These are phyloP conservation scores for Matsumyia berberina DNA, from an alignment of 2,888 invertebrate genomes.

Conservation along the genomic window DNA sequence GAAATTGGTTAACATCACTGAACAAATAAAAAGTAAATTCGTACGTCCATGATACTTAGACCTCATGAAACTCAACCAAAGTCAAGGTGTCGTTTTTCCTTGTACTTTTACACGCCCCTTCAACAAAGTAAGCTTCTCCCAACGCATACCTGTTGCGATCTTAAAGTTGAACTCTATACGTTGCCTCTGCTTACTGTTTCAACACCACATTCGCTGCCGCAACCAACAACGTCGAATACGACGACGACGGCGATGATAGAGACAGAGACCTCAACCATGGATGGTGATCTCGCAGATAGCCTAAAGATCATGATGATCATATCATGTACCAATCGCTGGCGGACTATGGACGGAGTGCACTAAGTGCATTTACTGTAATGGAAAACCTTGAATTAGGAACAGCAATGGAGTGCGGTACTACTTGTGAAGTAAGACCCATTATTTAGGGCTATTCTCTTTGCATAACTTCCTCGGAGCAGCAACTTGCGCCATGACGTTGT, in stretches of 20 bases:
- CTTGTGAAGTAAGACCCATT: slow-evolving; percentile 72
- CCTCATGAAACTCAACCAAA: slow-evolving; percentile 63
- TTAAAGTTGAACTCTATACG: slow-evolving; percentile 53
- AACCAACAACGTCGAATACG: slow-evolving; percentile 22
- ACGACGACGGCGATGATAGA: slow-evolving; percentile 50
- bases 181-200: slow-evolving; percentile 58
- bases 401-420: slow-evolving; percentile 71
- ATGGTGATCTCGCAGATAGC: slow-evolving; percentile 66
- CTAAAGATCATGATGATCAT: slow-evolving; percentile 73
- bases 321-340: slow-evolving; percentile 64
- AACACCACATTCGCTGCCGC: slow-evolving; percentile 49
- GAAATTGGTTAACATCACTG: slow-evolving; percentile 39
- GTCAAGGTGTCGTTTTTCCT: slow-evolving; percentile 75
- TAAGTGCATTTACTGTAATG: slow-evolving; percentile 72
- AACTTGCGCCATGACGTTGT: slow-evolving; percentile 38
- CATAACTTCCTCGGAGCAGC: slow-evolving; percentile 43
- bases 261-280: slow-evolving; percentile 68
- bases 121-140: slow-evolving; percentile 69
- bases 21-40: slow-evolving; percentile 45
- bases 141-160: slow-evolving; percentile 51
- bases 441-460: slow-evolving; percentile 71
- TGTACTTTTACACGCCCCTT: slow-evolving; percentile 72
- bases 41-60: slow-evolving; percentile 49
- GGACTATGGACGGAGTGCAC: slow-evolving; percentile 40
- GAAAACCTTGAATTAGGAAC: slow-evolving; percentile 71